Conservation (phyloP, 1,140 invertebrate species). For the Lordiphosa clarofinis region DNA sequence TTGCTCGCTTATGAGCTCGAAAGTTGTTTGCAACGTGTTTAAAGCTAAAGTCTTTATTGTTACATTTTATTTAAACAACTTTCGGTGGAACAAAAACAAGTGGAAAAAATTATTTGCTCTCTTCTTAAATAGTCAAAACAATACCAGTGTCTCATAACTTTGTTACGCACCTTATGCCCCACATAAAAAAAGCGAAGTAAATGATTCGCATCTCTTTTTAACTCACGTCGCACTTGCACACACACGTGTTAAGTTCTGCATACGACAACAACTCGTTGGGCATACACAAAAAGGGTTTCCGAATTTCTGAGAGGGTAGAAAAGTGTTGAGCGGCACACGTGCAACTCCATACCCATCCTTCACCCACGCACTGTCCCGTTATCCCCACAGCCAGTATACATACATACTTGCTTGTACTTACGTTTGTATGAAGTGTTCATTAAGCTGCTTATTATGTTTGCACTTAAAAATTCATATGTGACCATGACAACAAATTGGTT, state of each 20-base stretch:
- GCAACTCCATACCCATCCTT: background rate
- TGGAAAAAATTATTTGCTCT: too few species aligned
- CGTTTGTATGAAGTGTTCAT: constrained; percentile 48
- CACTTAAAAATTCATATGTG: constrained; percentile 77
- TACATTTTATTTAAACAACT: too few species aligned
- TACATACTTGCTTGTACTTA: constrained; percentile 17
- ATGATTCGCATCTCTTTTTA: too few species aligned
- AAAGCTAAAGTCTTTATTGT: too few species aligned
- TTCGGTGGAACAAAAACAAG: too few species aligned
- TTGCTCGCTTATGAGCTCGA: too few species aligned
- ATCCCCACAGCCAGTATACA: background rate
- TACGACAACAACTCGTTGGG: constrained; percentile 39
- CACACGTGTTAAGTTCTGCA: constrained; percentile 61
- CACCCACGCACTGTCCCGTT: background rate
- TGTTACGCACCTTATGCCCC: too few species aligned
- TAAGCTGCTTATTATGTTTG: constrained; percentile 78
- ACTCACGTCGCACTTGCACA: constrained; percentile 22
- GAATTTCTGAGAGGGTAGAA: background rate
- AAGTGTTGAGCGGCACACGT: background rate
- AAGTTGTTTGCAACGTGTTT: too few species aligned
- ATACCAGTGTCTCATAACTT: too few species aligned
- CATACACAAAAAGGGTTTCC: constrained; percentile 63
- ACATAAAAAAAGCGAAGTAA: too few species aligned
- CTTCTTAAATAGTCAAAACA: too few species aligned
- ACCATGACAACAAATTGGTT: constrained; percentile 66